Percentiles rank a stretch among this genome's conserved stretches.
Evolutionary conservation across 2,888 invertebrate species (phyloP).

Genomic region (Cordilura impudica): DNA sequence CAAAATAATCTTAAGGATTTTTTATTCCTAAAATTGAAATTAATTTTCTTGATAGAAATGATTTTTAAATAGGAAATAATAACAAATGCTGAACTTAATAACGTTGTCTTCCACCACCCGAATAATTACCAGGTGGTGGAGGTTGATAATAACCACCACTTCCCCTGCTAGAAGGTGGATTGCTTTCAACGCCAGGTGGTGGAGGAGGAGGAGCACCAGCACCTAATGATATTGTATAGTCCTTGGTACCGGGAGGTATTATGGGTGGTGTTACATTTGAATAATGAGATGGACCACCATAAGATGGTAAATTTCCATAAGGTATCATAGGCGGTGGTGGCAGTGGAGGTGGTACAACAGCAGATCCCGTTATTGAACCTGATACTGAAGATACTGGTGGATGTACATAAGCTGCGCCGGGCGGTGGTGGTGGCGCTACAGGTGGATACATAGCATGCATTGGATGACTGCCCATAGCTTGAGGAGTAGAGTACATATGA

Average conservation of each 20-base stretch:
- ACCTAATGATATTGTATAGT: conserved; percentile 12
- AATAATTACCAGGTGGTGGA: conserved; percentile 64
- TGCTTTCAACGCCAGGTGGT: conserved; percentile 38
- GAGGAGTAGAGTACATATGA: conserved; percentile 63
- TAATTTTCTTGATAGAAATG: conserved; percentile 31
- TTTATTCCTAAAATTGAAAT: conserved; percentile 49
- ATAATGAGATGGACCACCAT: conserved; percentile 49
- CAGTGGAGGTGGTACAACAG: conserved; percentile 53
- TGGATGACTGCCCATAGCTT: conserved; percentile 61
- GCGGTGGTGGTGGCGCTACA: conserved; percentile 76
- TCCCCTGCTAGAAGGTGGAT: conserved; percentile 33
- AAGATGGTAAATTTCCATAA: conserved; percentile 34
- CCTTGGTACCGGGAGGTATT: conserved; percentile 56
- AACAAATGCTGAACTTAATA: conserved; percentile 46
- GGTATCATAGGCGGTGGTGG: conserved; percentile 52
- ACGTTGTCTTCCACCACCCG: conserved; percentile 56
- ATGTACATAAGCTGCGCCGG: conserved; percentile 63
- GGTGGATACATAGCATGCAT: conserved; percentile 75
- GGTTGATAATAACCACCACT: conserved; percentile 64
- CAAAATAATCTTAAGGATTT: conserved; percentile 46
- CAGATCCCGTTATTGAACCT: conserved; percentile 42
- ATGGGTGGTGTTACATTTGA: conserved; percentile 41
- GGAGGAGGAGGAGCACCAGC: conserved; percentile 55
- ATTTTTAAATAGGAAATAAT: conserved; percentile 39
- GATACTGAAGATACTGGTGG: conserved; percentile 53